phyloP scores from a whole-genome alignment of 2,797 vertebrate species.

The Mormyrus hasselquistii region DNA sequence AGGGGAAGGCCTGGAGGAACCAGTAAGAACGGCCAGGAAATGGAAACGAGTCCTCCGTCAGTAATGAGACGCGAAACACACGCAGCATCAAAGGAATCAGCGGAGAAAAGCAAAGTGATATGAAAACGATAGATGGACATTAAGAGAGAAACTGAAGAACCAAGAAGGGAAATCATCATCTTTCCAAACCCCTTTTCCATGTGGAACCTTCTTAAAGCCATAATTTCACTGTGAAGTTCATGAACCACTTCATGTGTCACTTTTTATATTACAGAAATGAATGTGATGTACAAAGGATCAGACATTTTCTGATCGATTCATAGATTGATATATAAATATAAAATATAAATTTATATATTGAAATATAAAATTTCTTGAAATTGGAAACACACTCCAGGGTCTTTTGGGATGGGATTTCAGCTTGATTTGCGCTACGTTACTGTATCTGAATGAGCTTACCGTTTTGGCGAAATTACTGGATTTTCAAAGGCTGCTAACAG shows the following conservation, averaged over 20 bases:
- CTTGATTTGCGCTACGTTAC: not conserved
- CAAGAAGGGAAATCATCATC: not conserved
- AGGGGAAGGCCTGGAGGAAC: conserved; percentile 76
- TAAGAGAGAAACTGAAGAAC: not conserved
- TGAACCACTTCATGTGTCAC: not conserved
- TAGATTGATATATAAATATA: not conserved
- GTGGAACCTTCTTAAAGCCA: not conserved
- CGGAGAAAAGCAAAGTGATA: not conserved
- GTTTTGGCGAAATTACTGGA: not conserved
- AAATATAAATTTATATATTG: too few relatives aligned
- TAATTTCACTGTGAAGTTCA: not conserved
- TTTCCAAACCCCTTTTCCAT: not conserved
- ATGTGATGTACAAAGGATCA: not conserved
- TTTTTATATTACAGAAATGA: not conserved
- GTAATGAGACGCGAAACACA: not conserved
- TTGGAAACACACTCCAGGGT: not conserved
- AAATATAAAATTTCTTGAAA: not conserved
- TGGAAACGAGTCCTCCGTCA: not conserved
- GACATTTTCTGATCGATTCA: not conserved
- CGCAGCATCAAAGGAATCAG: not conserved
- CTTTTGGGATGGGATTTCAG: not conserved
- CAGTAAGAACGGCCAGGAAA: not conserved
- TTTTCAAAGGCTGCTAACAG: not conserved
- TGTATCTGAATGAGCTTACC: not conserved
- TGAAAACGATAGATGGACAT: not conserved